Evolutionary conservation across 92 coral and sea anemone species (phyloP), one percentile per base, ranked within the genome.

Genomic region (Nematostella vectensis): DNA sequence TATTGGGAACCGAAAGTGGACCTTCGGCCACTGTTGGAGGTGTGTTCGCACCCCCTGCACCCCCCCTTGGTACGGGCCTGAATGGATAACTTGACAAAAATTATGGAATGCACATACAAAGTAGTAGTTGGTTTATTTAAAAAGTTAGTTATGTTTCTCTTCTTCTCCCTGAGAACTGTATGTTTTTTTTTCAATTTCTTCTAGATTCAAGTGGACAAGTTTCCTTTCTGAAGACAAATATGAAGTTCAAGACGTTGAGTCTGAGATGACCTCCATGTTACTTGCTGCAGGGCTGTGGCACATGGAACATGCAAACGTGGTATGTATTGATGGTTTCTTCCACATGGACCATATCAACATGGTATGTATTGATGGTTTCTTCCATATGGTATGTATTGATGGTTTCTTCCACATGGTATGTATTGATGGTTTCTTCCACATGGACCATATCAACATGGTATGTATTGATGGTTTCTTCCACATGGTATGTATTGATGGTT

Each of bases 281-380:
- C 72, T 78, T 44, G 95, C 95, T 4, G 83, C 85, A 10, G 87
- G 87, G 17, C 47, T 89, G 50, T 89, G 97, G 97, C 95, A 80
- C 52, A 53, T 85, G 80, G 79, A 77, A 23, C 97, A 89, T 75
- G 87, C 95, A 8, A 85, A 85, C 31, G 27, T 65, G 56, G 95
- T 81, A 40, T 47, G 75, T 53, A 31, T 6, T 1, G 30, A 25
- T 0, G 6, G 1, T 8, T 3, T 8, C 29, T 10, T 1, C 38
- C 31, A 4, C 42, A 50, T 29, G 16, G 15, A 11, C 20, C 66
- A 60, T 22, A 9, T 11, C 31, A 68, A 36, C 42, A 36, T 36
- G 42, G 42, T 36, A 15, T 8, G 42, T 36, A 36, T 36, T 8
- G 8, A 36, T 15, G 15, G 8, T 8, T 36, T 15, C 42, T 15